Evolutionary conservation across 2,113 vertebrate species (phyloP), one percentile per base, ranked within the genome.

Genomic region (Sceloporus undulatus): DNA sequence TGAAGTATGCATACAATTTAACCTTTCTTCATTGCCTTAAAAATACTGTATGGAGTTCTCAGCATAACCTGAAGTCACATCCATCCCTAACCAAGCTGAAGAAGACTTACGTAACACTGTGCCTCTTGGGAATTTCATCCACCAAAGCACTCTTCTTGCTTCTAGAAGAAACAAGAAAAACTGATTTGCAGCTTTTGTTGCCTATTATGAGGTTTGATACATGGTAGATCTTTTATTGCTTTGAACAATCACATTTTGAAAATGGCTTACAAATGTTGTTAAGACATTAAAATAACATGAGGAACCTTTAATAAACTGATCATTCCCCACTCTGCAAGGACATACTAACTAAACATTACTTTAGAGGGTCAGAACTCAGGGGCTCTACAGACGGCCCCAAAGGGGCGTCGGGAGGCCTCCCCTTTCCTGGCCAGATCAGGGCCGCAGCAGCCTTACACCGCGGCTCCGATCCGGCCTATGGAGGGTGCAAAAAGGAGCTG

Each of bases 51-150:
- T 14, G 59, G 13, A 14, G 14, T 48, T 42, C 62, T 5, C 11
- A 68, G 75, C 13, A 21, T 27, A 76, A 23, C 27, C 21, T 71
- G 11, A 9, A 77, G 9, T 59, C 48, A 54, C 66, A 73, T 25
- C 14, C 7, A 79, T 66, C 23, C 48, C 54, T 21, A 66, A 91
- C 79, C 52, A 4, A 91, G 85, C 0, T 4, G 21, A 94, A 85
- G 2, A 91, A 90, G 88, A 95, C 97, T 94, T 96, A 97, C 97
- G 89, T 91, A 92, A 93, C 73, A 85, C 90, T 95, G n/a, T 95
- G 62, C 79, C 93, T 97, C 90, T 80, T 91, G 74, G 93, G 88
- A 92, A 71, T 74, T 88, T 73, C 85, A 79, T 94, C 95, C 92
- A 93, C 95, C 62, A 87, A 23, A 73, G 74, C 42, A 86, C 85